Evolutionary conservation across 2,113 vertebrate species (phyloP).

Genomic region (Centropus unirufus): DNA sequence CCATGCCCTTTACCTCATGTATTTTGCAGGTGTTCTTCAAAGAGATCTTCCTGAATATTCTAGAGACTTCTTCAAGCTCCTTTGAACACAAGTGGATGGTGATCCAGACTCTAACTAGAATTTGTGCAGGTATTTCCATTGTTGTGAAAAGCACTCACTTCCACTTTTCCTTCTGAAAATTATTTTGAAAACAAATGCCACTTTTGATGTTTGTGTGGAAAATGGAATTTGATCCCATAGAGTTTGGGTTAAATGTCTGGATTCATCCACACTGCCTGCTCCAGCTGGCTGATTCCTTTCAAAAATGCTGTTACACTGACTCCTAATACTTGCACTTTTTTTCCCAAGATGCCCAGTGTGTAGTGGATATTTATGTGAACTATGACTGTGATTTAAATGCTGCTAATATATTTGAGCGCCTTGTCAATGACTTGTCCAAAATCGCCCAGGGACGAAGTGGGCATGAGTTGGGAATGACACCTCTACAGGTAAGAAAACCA

Average conservation of each 20-base stretch:
- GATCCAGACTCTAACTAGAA: constrained; percentile 96
- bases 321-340: constrained; percentile 16
- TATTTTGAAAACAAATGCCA: not conserved
- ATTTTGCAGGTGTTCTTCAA: constrained; percentile 92
- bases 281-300: not conserved
- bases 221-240: not conserved
- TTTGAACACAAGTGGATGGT: constrained; percentile 99
- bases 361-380: constrained; percentile 98
- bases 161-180: not conserved
- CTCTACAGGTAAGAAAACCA: constrained; percentile 84
- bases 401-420: constrained; percentile 97
- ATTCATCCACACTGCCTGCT: not conserved
- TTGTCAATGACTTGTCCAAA: constrained; percentile 97
- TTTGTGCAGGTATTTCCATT: constrained; percentile 90
- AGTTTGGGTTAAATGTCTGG: not conserved
- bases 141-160: not conserved
- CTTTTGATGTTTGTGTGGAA: not conserved
- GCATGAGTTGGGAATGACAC: constrained; percentile 95
- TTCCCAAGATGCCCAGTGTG: constrained; percentile 93
- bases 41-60: constrained; percentile 97
- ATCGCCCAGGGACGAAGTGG: constrained; percentile 96
- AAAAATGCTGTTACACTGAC: not conserved
- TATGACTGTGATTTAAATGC: constrained; percentile 98
- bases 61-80: constrained; percentile 96
- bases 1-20: not conserved